phyloP scores from a whole-genome alignment of 35 echinoderm and acorn worm genomes.

The Amphiura filiformis region DNA sequence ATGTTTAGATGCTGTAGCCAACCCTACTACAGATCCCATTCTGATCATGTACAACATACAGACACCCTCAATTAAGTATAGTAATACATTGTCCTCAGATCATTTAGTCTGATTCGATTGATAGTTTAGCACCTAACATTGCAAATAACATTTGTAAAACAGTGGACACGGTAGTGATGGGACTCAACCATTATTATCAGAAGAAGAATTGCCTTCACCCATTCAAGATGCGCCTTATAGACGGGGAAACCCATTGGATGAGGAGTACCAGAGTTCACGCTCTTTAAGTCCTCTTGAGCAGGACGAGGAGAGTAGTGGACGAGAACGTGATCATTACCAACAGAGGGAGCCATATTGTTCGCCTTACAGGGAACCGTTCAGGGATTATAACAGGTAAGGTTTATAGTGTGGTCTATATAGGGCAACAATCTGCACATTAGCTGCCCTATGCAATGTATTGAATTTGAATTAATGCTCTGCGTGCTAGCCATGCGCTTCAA shows the following conservation, averaged over 20 bases:
- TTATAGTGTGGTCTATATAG: background rate
- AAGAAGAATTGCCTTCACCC: slow-evolving; percentile 34
- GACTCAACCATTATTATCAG: slow-evolving; percentile 34
- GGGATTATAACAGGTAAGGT: slow-evolving; percentile 88
- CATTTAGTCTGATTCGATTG: too few species aligned
- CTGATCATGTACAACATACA: too few species aligned
- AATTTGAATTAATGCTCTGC: too few species aligned
- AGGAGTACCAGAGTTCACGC: slow-evolving; percentile 31
- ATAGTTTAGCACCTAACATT: too few species aligned
- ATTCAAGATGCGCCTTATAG: slow-evolving; percentile 42
- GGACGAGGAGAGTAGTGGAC: slow-evolving; percentile 14
- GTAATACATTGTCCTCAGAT: too few species aligned
- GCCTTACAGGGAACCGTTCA: slow-evolving; percentile 89
- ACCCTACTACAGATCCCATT: too few species aligned
- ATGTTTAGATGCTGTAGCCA: too few species aligned
- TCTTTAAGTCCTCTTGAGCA: background rate
- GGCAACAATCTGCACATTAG: too few species aligned
- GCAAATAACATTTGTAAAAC: too few species aligned
- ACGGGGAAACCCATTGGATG: slow-evolving; percentile 9
- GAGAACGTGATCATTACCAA: slow-evolving; percentile 40
- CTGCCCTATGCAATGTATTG: too few species aligned
- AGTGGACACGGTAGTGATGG: slow-evolving; percentile 23
- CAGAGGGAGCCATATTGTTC: slow-evolving; percentile 72
- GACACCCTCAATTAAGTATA: too few species aligned
- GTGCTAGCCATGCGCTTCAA: too few species aligned